These are phyloP conservation scores for Drosophila murphyi DNA, from an alignment of 1,140 invertebrate genomes.

Conservation along the genomic window DNA sequence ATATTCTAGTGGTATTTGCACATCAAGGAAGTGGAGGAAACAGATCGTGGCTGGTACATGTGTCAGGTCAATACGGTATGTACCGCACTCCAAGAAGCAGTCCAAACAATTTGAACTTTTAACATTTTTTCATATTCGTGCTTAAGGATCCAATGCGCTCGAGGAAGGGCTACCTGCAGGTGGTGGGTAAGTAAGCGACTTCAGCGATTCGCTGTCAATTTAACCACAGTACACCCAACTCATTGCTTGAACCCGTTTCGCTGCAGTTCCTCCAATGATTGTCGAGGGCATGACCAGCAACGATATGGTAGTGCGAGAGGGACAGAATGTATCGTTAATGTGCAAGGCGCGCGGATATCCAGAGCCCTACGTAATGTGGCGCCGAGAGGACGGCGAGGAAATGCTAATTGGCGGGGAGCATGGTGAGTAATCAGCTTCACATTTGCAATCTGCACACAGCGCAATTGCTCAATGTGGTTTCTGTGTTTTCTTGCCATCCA, in stretches of 20 bases:
- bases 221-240: slow-evolving; percentile 28
- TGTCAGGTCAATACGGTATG: slow-evolving; percentile 85
- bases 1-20: slow-evolving; percentile 90
- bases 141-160: slow-evolving; percentile 91
- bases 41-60: slow-evolving; percentile 90
- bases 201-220: slow-evolving; percentile 17
- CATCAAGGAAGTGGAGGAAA: slow-evolving; percentile 92
- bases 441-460: slow-evolving; percentile 11
- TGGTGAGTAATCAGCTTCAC: slow-evolving; percentile 86
- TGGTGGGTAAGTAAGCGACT: slow-evolving; percentile 89
- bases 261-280: slow-evolving; percentile 92
- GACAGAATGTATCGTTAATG: slow-evolving; percentile 93
- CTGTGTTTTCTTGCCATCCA: background rate
- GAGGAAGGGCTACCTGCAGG: slow-evolving; percentile 93
- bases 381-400: slow-evolving; percentile 93
- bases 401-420: slow-evolving; percentile 93
- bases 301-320: slow-evolving; percentile 95
- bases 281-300: slow-evolving; percentile 93
- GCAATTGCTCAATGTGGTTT: slow-evolving; percentile 28
- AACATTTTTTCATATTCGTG: background rate
- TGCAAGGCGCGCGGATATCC: slow-evolving; percentile 96
- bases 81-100: background rate
- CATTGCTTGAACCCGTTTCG: slow-evolving; percentile 33
- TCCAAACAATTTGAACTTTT: background rate
- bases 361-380: slow-evolving; percentile 95